phyloP scores from a whole-genome alignment of 2,113 vertebrate species.

The Xenopus borealis region DNA sequence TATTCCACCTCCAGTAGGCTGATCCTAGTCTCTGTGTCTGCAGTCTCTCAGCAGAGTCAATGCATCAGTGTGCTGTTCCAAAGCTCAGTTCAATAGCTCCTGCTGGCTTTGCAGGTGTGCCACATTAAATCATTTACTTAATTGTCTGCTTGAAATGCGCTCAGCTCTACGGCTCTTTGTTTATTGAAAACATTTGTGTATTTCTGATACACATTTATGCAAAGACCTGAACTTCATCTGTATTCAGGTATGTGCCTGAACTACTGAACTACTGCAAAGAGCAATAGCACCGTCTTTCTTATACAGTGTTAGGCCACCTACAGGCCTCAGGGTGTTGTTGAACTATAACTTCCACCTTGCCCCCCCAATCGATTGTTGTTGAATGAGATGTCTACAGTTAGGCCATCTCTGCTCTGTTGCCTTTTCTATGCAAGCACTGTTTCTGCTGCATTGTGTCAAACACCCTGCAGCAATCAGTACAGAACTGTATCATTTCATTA shows the following conservation, averaged over 20 bases:
- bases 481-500: constrained; percentile 23
- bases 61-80: not conserved
- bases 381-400: too few species aligned
- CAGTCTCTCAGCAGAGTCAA: constrained; percentile 1
- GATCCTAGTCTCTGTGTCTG: not conserved
- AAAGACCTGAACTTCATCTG: constrained; percentile 55
- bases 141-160: constrained; percentile 47
- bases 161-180: constrained; percentile 51
- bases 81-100: constrained; percentile 1
- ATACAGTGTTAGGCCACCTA: too few species aligned
- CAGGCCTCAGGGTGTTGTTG: too few species aligned
- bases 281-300: too few species aligned
- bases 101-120: constrained; percentile 35
- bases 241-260: constrained; percentile 46
- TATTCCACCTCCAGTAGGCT: too few species aligned
- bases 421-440: constrained; percentile 12
- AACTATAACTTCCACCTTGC: too few species aligned
- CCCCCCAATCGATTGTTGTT: too few species aligned
- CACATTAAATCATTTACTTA: not conserved
- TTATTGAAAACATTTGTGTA: constrained; percentile 59
- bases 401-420: too few species aligned
- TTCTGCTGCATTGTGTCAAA: constrained; percentile 26
- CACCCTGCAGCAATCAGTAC: constrained; percentile 15
- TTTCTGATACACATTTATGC: constrained; percentile 45
- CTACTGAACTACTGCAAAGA: too few species aligned